Conservation (phyloP, 1,140 invertebrate genomes). For the Lanistes nyassanus region DNA sequence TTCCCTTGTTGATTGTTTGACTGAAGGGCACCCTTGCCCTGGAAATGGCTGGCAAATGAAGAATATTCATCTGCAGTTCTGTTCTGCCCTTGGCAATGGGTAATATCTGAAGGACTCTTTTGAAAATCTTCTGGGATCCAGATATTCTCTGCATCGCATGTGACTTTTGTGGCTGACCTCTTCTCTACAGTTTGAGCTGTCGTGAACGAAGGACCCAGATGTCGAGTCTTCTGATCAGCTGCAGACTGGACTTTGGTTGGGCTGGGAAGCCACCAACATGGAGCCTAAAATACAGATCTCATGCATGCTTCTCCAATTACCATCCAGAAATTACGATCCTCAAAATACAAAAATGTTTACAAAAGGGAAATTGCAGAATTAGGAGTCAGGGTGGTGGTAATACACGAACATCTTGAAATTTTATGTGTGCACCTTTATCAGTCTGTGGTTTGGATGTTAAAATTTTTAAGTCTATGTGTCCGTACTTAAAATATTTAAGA, state of each 20-base stretch:
- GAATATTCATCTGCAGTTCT: neutral
- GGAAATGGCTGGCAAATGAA: neutral
- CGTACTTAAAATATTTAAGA: no score
- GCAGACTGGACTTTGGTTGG: neutral
- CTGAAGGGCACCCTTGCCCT: neutral
- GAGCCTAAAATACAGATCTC: neutral
- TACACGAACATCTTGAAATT: no score
- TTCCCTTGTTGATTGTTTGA: neutral
- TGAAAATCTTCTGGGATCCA: conserved; percentile 24
- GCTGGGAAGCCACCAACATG: neutral
- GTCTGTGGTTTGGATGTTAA: no score
- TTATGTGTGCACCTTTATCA: no score
- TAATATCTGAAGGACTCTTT: neutral
- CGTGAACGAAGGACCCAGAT: neutral
- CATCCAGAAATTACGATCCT: no score
- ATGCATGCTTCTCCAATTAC: no score
- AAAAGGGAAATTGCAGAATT: no score
- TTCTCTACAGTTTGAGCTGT: neutral
- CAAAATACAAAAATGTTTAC: no score
- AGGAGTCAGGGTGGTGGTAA: no score
- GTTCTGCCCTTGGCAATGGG: neutral
- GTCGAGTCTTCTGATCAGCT: no score
- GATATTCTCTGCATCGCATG: neutral
- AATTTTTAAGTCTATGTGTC: no score
- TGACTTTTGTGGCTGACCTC: neutral